These are phyloP conservation scores for Zelleria hepariella DNA, from an alignment of 2,888 invertebrate species.

Conservation along the genomic window DNA sequence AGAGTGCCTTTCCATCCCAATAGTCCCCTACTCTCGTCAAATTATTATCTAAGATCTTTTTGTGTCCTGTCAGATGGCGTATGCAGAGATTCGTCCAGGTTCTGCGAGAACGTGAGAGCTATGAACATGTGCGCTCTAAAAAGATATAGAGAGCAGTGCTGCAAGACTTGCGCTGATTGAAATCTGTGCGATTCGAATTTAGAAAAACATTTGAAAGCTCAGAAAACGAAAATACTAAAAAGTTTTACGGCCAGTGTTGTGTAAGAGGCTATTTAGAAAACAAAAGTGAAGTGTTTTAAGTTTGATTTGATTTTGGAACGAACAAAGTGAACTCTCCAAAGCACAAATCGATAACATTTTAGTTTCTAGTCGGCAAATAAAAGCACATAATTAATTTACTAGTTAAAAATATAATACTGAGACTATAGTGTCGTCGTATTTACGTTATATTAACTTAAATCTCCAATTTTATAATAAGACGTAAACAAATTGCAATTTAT, in stretches of 20 bases:
- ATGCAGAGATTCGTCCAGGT: conserved; percentile 86
- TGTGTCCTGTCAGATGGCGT: conserved; percentile 63
- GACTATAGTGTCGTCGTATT: conserved; percentile 2
- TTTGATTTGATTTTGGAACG: not conserved
- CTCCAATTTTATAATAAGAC: not conserved
- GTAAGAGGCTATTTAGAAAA: not conserved
- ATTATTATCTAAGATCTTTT: not conserved
- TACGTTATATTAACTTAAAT: not conserved
- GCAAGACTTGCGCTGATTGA: conserved; percentile 79
- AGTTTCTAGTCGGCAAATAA: not conserved
- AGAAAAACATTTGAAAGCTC: not conserved
- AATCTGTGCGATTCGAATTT: not conserved
- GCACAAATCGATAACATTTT: not conserved
- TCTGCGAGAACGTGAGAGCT: conserved; percentile 88
- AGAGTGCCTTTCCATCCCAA: too few relatives aligned
- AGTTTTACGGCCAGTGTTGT: conserved; percentile 3
- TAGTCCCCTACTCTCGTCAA: too few relatives aligned
- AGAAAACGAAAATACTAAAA: not conserved
- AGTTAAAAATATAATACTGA: not conserved
- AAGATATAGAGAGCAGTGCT: conserved; percentile 89
- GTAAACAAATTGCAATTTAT: not conserved
- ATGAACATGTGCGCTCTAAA: conserved; percentile 91
- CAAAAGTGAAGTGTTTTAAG: not conserved
- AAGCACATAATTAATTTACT: not conserved
- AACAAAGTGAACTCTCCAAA: not conserved